Percentiles rank a stretch among this genome's conserved stretches.
These are phyloP conservation scores for Melolontha melolontha DNA, from an alignment of 2,888 invertebrate genomes.

Conservation along the genomic window DNA sequence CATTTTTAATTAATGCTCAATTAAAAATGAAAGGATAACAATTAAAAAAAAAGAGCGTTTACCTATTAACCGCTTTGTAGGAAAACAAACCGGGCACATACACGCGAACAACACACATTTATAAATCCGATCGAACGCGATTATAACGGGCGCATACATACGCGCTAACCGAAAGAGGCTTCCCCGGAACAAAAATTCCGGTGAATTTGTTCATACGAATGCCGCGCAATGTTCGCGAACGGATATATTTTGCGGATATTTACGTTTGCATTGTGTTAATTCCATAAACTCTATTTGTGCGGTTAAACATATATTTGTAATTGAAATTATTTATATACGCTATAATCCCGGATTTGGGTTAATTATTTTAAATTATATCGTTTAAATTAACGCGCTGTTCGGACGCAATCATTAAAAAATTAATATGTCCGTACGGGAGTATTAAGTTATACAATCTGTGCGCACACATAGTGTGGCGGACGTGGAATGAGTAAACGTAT, in stretches of 20 bases:
- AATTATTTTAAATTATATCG: conserved; percentile 46
- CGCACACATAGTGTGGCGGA: not conserved
- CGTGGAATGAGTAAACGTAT: no score
- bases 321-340: conserved; percentile 45
- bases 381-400: conserved; percentile 40
- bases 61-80: no score
- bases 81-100: no score
- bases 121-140: no score
- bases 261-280: conserved; percentile 4
- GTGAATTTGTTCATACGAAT: no score
- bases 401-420: conserved; percentile 18
- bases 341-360: conserved; percentile 45
- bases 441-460: conserved; percentile 9
- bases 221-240: not conserved
- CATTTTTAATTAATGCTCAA: no score
- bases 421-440: conserved; percentile 17
- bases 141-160: no score
- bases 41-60: no score
- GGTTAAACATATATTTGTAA: conserved; percentile 43
- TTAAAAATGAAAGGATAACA: no score
- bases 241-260: conserved; percentile 7
- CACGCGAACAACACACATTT: no score
- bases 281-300: conserved; percentile 38
- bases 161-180: no score
- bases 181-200: no score